A percentile compares a stretch with the other conserved stretches of the same genome.
These are phyloP conservation scores for Philantomba maxwellii DNA, from an alignment of 2,113 vertebrate species.

Conservation along the genomic window DNA sequence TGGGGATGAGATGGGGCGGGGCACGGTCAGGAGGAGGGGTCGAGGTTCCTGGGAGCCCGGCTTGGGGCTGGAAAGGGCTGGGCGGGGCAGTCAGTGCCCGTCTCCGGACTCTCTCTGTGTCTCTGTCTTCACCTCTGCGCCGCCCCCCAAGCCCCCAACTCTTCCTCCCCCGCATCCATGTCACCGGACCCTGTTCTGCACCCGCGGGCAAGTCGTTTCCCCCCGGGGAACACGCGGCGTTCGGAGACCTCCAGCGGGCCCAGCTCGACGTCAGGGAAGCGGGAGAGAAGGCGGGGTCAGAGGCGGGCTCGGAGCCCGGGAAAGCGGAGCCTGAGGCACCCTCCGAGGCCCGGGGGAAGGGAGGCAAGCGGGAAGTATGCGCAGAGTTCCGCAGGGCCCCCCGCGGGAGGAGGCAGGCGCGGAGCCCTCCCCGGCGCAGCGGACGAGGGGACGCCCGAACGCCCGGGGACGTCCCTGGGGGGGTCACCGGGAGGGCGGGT, in stretches of 20 bases:
- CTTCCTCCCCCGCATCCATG: background rate
- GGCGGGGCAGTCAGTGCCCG: background rate
- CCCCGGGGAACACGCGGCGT: background rate
- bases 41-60: background rate
- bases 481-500: constrained; percentile 24
- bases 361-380: background rate
- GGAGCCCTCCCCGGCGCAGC: background rate
- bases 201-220: background rate
- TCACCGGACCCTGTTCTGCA: background rate
- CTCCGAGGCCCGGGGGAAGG: background rate
- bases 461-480: background rate
- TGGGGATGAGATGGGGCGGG: background rate
- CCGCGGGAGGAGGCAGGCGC: background rate
- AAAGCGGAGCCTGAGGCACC: background rate
- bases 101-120: background rate
- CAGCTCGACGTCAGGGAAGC: constrained; percentile 51
- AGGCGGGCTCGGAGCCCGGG: background rate
- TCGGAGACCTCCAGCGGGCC: constrained; percentile 6
- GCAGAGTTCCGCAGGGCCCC: background rate
- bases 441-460: background rate
- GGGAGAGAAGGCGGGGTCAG: constrained; percentile 21
- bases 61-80: background rate
- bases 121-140: background rate
- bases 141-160: too few species aligned
- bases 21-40: background rate